Conservation (phyloP, 2,888 invertebrate genomes). For the Lepidocyrtoides sp. region DNA sequence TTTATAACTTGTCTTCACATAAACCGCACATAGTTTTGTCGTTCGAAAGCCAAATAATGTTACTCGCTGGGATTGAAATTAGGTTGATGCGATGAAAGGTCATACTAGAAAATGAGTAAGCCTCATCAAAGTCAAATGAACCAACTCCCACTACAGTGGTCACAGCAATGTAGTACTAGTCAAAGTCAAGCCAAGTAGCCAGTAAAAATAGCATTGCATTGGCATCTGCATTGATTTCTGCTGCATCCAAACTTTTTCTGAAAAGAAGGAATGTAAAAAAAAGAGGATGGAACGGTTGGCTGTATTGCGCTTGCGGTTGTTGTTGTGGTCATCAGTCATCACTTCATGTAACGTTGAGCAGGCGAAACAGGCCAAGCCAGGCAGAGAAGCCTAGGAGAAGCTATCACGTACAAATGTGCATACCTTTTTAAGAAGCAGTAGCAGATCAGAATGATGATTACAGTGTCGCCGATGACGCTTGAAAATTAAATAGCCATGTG, state of each 20-base stretch:
- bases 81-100: conserved; percentile 20
- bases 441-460: conserved; percentile 1
- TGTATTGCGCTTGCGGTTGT: not conserved
- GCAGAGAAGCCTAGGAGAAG: not conserved
- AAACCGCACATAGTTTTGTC: conserved; percentile 28
- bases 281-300: not conserved
- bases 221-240: not conserved
- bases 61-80: conserved; percentile 40
- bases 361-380: not conserved
- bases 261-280: not conserved
- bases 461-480: conserved; percentile 11
- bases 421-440: not conserved
- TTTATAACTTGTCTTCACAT: not conserved
- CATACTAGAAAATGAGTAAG: conserved; percentile 14
- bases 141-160: not conserved
- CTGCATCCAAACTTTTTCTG: not conserved
- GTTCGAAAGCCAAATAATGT: conserved; percentile 8
- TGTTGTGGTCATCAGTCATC: conserved; percentile 33
- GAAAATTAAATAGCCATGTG: not conserved
- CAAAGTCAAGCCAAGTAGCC: no score
- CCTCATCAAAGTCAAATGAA: not conserved
- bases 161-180: no score
- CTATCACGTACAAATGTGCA: no score
- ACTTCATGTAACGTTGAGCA: not conserved
- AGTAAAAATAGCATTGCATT: not conserved